A percentile compares a stretch with the other conserved stretches of the same genome.
phyloP scores from a whole-genome alignment of 2,797 vertebrate species.

The Borostomias antarcticus region DNA sequence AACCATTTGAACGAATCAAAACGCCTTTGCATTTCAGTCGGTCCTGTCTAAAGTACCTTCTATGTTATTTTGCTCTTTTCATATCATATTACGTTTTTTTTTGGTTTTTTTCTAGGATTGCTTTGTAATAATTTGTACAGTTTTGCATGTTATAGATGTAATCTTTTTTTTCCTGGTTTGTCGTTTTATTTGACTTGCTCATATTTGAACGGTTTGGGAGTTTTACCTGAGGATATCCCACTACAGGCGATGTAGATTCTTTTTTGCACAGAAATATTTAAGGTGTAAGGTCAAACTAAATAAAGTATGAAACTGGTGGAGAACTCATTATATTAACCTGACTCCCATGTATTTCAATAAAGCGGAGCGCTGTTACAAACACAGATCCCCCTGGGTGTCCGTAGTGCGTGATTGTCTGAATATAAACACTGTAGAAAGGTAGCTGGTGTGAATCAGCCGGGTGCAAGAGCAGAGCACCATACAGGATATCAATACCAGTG shows the following conservation, averaged over 20 bases:
- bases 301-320: slow-evolving; percentile 87
- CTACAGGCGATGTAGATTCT: slow-evolving; percentile 89
- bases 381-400: slow-evolving; percentile 41
- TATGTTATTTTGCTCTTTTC: slow-evolving; percentile 86
- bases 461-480: too few species aligned
- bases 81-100: slow-evolving; percentile 85
- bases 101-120: slow-evolving; percentile 80
- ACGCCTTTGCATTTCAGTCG: slow-evolving; percentile 82
- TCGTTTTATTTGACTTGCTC: slow-evolving; percentile 78
- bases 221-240: slow-evolving; percentile 89
- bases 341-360: slow-evolving; percentile 98
- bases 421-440: too few species aligned
- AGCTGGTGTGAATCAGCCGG: too few species aligned
- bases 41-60: slow-evolving; percentile 85
- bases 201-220: slow-evolving; percentile 83
- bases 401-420: too few species aligned
- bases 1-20: slow-evolving; percentile 33
- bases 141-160: slow-evolving; percentile 97
- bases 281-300: slow-evolving; percentile 86
- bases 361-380: slow-evolving; percentile 90
- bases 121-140: slow-evolving; percentile 98
- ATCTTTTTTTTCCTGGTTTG: slow-evolving; percentile 81
- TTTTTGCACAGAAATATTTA: slow-evolving; percentile 98
- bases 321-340: slow-evolving; percentile 92
- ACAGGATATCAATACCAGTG: too few species aligned